Percentiles rank a stretch among this genome's conserved stretches.
phyloP scores from a whole-genome alignment of 2,113 vertebrate species.

The Centrocercus urophasianus region DNA sequence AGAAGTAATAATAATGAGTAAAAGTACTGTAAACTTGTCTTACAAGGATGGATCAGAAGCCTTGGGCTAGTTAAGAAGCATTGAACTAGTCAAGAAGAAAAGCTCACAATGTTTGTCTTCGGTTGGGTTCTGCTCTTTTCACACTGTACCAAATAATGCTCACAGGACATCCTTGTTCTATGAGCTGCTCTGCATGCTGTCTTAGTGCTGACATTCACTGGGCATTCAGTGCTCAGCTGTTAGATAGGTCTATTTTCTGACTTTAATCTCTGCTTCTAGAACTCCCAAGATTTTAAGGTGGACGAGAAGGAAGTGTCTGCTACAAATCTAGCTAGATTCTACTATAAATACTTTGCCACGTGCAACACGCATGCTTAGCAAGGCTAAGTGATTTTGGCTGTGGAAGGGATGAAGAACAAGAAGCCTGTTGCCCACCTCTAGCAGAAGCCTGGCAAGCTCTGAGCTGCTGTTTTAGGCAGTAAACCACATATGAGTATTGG shows the following conservation, averaged over 20 bases:
- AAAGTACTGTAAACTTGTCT: neutral
- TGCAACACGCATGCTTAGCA: neutral
- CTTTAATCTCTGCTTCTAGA: neutral
- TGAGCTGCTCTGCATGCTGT: neutral
- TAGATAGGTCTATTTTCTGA: neutral
- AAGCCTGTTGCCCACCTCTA: neutral
- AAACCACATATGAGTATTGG: neutral
- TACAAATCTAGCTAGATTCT: neutral
- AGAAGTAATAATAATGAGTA: neutral
- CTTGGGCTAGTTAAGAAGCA: neutral
- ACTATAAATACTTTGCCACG: neutral
- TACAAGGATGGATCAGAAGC: neutral
- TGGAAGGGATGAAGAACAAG: neutral
- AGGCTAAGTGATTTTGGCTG: neutral
- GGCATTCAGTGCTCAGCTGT: neutral
- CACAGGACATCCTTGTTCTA: neutral
- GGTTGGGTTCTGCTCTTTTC: neutral
- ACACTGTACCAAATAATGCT: neutral
- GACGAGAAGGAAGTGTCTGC: neutral
- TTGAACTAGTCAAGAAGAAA: neutral
- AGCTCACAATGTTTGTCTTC: too few relatives aligned
- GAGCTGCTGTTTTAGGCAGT: neutral
- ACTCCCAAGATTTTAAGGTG: neutral
- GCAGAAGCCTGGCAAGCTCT: neutral
- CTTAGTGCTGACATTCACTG: neutral